Conservation (phyloP, 64 coral and sea anemone species). For the Pocillopora verrucosa region DNA sequence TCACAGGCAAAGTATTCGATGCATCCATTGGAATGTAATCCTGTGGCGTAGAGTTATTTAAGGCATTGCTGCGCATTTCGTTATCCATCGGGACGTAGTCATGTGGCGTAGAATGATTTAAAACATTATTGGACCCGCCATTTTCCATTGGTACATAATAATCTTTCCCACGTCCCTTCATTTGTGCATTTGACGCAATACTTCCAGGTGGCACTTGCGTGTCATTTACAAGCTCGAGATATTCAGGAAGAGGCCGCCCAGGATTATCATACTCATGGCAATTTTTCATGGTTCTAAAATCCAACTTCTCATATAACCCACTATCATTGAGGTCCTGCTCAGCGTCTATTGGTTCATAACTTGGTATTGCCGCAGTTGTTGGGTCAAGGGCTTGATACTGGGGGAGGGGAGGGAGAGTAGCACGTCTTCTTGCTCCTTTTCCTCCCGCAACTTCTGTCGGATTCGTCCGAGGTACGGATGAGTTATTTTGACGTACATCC, state of each 20-base stretch:
- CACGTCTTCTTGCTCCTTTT: neutral
- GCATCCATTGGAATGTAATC: no score
- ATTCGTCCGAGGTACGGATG: neutral
- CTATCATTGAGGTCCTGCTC: neutral
- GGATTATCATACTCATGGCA: neutral
- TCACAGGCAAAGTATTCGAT: no score
- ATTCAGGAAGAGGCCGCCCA: neutral
- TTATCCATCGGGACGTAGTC: neutral
- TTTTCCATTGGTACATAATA: constrained; percentile 14
- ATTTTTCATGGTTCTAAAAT: neutral
- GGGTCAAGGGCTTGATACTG: constrained; percentile 8
- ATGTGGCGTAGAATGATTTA: neutral
- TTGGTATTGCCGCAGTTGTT: neutral
- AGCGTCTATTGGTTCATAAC: neutral
- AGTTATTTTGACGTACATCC: neutral
- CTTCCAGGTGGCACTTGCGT: neutral
- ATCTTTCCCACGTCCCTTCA: neutral
- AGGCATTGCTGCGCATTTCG: no score
- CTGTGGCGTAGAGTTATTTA: no score
- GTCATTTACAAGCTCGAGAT: constrained; percentile 2
- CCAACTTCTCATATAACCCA: neutral
- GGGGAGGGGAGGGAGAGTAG: neutral
- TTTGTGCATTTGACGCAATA: neutral
- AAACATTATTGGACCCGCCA: neutral
- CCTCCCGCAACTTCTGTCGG: neutral